These are phyloP conservation scores for Strigops habroptila DNA, from an alignment of 2,113 vertebrate species.

Conservation along the genomic window DNA sequence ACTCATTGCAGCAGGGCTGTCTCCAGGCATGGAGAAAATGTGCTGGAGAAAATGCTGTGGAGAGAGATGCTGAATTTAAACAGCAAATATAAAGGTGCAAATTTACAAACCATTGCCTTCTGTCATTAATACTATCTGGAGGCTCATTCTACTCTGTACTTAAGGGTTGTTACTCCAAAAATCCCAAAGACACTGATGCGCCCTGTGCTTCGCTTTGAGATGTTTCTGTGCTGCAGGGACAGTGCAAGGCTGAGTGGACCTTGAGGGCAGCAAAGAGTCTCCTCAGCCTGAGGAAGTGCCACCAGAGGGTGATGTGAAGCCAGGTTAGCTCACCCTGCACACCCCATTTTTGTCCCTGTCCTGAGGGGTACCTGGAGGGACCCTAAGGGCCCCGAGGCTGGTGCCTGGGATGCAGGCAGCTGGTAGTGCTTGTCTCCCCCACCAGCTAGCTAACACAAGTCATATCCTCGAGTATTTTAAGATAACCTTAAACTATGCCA, in stretches of 20 bases:
- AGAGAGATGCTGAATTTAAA: background rate
- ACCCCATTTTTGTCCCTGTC: background rate
- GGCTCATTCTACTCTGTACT: background rate
- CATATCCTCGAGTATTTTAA: background rate
- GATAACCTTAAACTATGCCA: background rate
- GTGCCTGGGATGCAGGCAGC: background rate
- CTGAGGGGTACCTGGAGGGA: background rate
- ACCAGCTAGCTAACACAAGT: background rate
- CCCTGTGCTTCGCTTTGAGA: background rate
- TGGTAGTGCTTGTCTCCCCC: background rate
- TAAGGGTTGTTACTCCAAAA: background rate
- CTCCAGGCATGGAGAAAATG: background rate
- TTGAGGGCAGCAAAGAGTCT: background rate
- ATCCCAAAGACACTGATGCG: background rate
- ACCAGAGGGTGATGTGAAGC: background rate
- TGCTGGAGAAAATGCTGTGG: background rate
- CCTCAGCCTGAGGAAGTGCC: background rate
- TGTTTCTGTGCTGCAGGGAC: background rate
- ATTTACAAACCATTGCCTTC: background rate
- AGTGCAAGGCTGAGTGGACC: background rate
- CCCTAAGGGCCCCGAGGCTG: fast-evolving
- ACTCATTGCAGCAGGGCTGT: background rate
- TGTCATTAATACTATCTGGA: background rate
- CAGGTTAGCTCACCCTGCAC: background rate
- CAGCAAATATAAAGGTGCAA: background rate